Percentiles rank a stretch among this genome's conserved stretches.
Evolutionary conservation across 2,888 invertebrate species (phyloP).

Genomic region (Thymelicus sylvestris): DNA sequence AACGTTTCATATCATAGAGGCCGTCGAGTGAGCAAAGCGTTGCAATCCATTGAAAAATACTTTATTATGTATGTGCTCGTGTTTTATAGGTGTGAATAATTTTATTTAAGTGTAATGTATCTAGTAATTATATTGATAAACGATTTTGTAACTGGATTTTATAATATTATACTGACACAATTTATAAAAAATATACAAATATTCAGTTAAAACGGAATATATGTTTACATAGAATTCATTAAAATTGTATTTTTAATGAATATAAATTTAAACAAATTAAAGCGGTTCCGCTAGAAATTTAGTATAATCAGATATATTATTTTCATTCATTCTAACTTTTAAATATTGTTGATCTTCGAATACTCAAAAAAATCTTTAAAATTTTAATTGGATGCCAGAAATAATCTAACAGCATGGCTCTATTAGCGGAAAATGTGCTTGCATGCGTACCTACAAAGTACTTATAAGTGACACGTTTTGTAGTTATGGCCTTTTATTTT

Average conservation of each 20-base stretch:
- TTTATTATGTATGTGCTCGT: constrained; percentile 3
- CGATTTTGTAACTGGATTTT: too few relatives aligned
- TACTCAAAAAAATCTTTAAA: not conserved
- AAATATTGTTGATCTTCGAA: not conserved
- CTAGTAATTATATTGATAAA: too few relatives aligned
- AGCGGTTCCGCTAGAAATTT: too few relatives aligned
- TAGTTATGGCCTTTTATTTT: not conserved
- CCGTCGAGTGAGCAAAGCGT: constrained; percentile 19
- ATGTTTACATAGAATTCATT: not conserved
- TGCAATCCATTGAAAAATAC: constrained; percentile 21
- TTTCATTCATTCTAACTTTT: too few relatives aligned
- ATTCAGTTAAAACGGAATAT: not conserved
- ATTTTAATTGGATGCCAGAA: constrained; percentile 28
- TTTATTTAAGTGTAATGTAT: not conserved
- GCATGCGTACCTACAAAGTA: not conserved
- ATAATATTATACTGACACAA: too few relatives aligned
- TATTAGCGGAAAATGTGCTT: constrained; percentile 14
- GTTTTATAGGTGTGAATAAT: constrained; percentile 12
- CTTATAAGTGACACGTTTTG: constrained; percentile 13
- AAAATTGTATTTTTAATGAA: too few relatives aligned
- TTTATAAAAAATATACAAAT: too few relatives aligned
- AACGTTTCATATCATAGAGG: constrained; percentile 32
- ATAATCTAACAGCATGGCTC: constrained; percentile 22
- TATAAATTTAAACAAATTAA: too few relatives aligned
- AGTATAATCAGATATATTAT: too few relatives aligned